Base-by-base conservation (phyloP, 2,888 invertebrate species). In the Drosophila testacea region DNA sequence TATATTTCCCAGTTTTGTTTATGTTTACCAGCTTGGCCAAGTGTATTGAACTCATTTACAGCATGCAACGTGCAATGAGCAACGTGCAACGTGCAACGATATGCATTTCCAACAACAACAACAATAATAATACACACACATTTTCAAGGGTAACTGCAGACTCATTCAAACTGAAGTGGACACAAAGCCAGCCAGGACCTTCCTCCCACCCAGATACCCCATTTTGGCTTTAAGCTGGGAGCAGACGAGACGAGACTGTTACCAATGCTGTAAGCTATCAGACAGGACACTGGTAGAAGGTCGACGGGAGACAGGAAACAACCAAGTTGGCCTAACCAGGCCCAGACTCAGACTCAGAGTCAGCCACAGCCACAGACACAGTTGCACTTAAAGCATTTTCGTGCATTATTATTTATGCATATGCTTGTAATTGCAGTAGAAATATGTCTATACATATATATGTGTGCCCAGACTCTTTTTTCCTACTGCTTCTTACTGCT, bases 331-430 rank as follows among this genome's bases (percentile, higher is more conserved):
- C 34, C 62, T 55, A 62, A 38, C 44, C 46, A 62, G 46, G 27
- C 44, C 11, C 51, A 52, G 36, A 44, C 60, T 27, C 70, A 36
- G 11, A 52, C 41, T 16, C 30, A 32, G 36, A 36, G 34, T 44
- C 51, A 48, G 42, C 13, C 48, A 32, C 51, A 48, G 42, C 13
- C 48, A 32, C 66, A 75, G 62, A 75, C 61, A 57, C 51, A 56
- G 56, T 62, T 73, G 78, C 75, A 79, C 72, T 88, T 86, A 76
- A 88, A 88, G 84, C 79, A 78, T 78, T 81, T 88, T 86, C 84
- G 81, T 83, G 88, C 88, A 84, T 75, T 86, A 89, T 88, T 88
- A 88, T 89, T 89, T 88, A 88, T 88, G 88, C 88, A 88, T 89
- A 83, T 82, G 75, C 82, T 72, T 84, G 82, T 79, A 86, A 85